These are phyloP conservation scores for Apis mellifera DNA, from an alignment of 1,140 invertebrate species.

Conservation along the genomic window Amel_HAv3.1 CM009931.2:29501-30000, in stretches of 20 bases:
- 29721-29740: slow-evolving; percentile 20
- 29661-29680: slow-evolving; percentile 30
- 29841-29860: neutral
- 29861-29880: neutral
- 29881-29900: slow-evolving; percentile 7
- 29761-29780: slow-evolving; percentile 19
- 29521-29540: slow-evolving; percentile 24
- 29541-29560: neutral
- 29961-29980: slow-evolving; percentile 38
- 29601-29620: neutral
- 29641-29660: slow-evolving; percentile 29
- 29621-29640: slow-evolving; percentile 24
- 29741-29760: neutral
- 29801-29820: slow-evolving; percentile 13
- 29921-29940: slow-evolving; percentile 62
- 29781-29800: neutral
- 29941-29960: slow-evolving; percentile 58
- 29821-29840: slow-evolving; percentile 3
- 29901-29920: slow-evolving; percentile 50
- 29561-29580: no score
- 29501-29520: slow-evolving; percentile 90
- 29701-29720: slow-evolving; percentile 26
- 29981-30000: slow-evolving; percentile 19
- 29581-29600: neutral
- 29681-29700: slow-evolving; percentile 44